A percentile compares a stretch with the other conserved stretches of the same genome.
These are phyloP conservation scores for Callipepla squamata DNA, from an alignment of 2,113 vertebrate genomes.

Conservation along the genomic window DNA sequence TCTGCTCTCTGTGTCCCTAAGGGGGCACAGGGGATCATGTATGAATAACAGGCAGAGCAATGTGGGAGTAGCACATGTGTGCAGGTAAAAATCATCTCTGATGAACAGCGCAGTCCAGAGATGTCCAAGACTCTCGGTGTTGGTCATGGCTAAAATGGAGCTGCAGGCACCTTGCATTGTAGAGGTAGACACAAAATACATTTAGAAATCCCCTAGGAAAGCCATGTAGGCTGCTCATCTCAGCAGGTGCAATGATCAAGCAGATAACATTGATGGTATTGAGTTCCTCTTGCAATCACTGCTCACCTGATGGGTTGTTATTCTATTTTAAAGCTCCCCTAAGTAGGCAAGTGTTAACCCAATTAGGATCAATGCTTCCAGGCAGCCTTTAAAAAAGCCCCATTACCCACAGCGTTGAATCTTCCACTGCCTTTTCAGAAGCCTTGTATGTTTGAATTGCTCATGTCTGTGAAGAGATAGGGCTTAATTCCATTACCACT, in stretches of 20 bases:
- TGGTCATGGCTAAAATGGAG: neutral
- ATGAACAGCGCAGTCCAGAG: fast-evolving
- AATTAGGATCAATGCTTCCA: neutral
- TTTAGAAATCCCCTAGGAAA: neutral
- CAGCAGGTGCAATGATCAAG: neutral
- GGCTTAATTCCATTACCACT: neutral
- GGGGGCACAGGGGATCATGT: neutral
- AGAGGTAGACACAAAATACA: neutral
- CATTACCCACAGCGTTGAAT: neutral
- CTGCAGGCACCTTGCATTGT: neutral
- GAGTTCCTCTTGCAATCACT: neutral
- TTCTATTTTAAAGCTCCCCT: neutral
- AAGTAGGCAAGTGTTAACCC: neutral
- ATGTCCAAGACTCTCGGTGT: neutral
- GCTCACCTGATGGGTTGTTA: neutral
- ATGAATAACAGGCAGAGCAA: neutral
- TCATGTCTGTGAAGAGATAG: neutral
- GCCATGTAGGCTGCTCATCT: neutral
- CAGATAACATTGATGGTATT: neutral
- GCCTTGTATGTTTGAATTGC: neutral
- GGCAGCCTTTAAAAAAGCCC: neutral
- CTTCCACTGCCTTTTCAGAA: neutral
- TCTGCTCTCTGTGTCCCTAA: neutral
- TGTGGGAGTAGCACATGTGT: neutral
- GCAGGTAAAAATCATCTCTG: neutral